Evolutionary conservation across 2,113 vertebrate species (phyloP).

Genomic region (Cephalopholis sonnerati): DNA sequence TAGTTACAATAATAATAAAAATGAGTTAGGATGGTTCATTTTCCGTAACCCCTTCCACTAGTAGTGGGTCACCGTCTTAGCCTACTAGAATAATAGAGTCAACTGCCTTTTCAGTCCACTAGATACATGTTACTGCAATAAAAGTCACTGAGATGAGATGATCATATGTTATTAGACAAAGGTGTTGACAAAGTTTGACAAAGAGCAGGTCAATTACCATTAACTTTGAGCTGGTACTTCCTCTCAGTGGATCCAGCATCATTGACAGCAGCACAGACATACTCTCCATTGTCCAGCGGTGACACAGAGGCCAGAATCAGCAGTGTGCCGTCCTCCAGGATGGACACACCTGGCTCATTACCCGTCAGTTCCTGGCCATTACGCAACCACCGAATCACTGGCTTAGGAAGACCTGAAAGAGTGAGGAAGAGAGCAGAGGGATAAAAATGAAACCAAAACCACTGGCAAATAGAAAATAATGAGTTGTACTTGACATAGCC

Average conservation of each 20-base stretch:
- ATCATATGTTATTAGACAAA: too few relatives aligned
- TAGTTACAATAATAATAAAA: background rate
- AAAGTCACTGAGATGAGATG: too few relatives aligned
- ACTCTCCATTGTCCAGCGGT: conserved; percentile 91
- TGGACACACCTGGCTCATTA: conserved; percentile 89
- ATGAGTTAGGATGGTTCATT: too few relatives aligned
- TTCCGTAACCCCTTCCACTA: too few relatives aligned
- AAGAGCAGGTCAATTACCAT: conserved; percentile 84
- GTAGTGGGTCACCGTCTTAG: too few relatives aligned
- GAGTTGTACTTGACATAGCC: background rate
- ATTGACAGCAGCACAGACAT: conserved; percentile 91
- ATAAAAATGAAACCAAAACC: background rate
- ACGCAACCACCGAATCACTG: conserved; percentile 92
- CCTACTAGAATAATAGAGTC: too few relatives aligned
- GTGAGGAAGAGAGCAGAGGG: background rate
- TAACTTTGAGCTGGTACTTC: conserved; percentile 95
- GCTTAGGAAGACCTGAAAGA: conserved; percentile 90
- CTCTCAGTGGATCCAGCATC: conserved; percentile 94
- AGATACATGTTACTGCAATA: too few relatives aligned
- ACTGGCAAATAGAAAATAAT: background rate
- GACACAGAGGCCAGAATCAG: conserved; percentile 90
- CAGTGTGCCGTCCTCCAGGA: conserved; percentile 89
- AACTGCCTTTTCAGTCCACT: too few relatives aligned
- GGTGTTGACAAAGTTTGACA: too few relatives aligned
- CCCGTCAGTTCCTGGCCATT: conserved; percentile 91